Conservation (phyloP, 2,113 vertebrate genomes). For the Oxyura jamaicensis region DNA sequence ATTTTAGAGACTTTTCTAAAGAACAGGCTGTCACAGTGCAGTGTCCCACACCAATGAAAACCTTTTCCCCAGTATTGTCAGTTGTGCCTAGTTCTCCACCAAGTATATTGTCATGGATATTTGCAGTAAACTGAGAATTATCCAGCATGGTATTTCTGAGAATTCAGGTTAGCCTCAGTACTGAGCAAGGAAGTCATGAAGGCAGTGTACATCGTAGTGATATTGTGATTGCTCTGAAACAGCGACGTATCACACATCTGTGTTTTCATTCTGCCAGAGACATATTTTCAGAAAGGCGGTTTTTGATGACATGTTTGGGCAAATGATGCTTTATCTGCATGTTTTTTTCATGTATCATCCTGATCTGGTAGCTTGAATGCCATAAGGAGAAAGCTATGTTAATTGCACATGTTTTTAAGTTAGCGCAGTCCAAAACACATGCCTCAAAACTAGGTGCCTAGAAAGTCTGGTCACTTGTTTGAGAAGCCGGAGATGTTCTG, state of each 20-base stretch:
- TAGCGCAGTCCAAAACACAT: not conserved
- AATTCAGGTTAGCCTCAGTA: not conserved
- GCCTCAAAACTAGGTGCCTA: not conserved
- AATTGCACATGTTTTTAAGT: not conserved
- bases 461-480: not conserved
- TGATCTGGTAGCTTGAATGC: not conserved
- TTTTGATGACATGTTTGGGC: constrained; percentile 22
- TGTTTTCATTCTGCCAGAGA: not conserved
- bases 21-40: not conserved
- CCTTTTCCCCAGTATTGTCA: not conserved
- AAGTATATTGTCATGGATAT: not conserved
- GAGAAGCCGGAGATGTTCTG: rapidly evolving
- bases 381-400: constrained; percentile 49
- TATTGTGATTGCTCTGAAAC: not conserved
- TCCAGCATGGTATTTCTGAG: not conserved
- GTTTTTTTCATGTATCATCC: not conserved
- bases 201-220: not conserved
- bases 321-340: not conserved
- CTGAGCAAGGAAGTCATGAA: not conserved
- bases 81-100: not conserved
- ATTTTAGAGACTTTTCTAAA: not conserved
- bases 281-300: not conserved
- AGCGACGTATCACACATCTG: not conserved
- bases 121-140: not conserved
- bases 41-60: not conserved